phyloP scores from a whole-genome alignment of 2,113 vertebrate genomes.

The Podarcis raffonei region DNA sequence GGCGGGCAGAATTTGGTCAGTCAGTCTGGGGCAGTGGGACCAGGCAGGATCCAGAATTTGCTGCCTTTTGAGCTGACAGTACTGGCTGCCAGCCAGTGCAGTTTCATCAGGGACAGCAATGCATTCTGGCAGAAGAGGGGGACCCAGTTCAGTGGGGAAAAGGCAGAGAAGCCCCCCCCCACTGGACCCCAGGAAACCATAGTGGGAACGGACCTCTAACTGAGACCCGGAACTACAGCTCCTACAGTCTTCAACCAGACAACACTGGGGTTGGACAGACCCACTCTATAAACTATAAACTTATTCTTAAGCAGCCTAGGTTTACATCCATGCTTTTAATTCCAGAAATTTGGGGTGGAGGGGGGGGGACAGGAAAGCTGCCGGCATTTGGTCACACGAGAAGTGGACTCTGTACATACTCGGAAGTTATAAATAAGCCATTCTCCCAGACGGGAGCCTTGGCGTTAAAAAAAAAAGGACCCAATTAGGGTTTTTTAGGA shows the following conservation, averaged over 20 bases:
- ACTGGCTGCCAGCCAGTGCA: too few species aligned
- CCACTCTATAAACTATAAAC: neutral
- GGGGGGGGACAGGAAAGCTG: neutral
- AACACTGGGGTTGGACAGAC: neutral
- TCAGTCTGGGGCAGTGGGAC: neutral
- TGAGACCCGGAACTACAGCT: neutral
- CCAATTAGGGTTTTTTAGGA: neutral
- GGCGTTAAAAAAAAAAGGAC: neutral
- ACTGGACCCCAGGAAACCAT: neutral
- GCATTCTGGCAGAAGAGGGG: neutral
- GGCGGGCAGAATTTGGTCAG: neutral
- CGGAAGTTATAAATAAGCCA: neutral
- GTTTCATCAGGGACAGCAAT: neutral
- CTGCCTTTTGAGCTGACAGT: neutral
- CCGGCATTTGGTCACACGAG: neutral
- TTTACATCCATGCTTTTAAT: too few species aligned
- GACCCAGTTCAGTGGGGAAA: neutral
- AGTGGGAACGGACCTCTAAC: neutral
- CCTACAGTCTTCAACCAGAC: too few species aligned
- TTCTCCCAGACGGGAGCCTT: neutral
- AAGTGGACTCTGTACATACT: neutral
- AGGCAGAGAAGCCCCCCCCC: too few species aligned
- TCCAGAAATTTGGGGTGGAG: neutral
- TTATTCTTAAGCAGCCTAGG: neutral
- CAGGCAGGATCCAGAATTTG: neutral